phyloP scores from a whole-genome alignment of 2,888 invertebrate species.

The Dusona sp. region DNA sequence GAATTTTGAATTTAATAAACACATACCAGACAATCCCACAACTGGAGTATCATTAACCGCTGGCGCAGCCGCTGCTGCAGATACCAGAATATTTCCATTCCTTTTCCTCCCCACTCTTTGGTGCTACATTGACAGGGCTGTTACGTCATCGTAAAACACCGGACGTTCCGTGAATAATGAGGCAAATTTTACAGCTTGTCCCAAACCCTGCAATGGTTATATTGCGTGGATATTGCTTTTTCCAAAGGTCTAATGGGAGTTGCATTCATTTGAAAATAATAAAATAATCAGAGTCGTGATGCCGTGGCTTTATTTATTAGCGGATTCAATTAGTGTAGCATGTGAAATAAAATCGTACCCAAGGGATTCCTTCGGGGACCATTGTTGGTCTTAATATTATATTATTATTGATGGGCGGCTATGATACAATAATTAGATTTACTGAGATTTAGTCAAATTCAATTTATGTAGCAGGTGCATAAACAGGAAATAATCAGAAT shows the following conservation, averaged over 20 bases:
- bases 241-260: background rate
- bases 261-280: constrained; percentile 2
- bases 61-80: background rate
- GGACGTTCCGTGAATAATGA: background rate
- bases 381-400: background rate
- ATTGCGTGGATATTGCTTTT: background rate
- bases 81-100: constrained; percentile 17
- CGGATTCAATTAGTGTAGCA: background rate
- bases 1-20: constrained; percentile 80
- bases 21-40: constrained; percentile 74
- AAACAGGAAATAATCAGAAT: background rate
- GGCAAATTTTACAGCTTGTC: background rate
- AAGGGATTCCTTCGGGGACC: background rate
- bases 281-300: background rate
- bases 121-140: background rate
- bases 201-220: background rate
- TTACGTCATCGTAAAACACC: constrained; percentile 13
- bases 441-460: background rate
- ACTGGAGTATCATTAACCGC: constrained; percentile 8
- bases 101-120: background rate
- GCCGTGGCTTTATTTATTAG: background rate
- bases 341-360: background rate
- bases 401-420: background rate
- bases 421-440: background rate
- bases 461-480: too few species aligned